A percentile compares a stretch with the other conserved stretches of the same genome.
Conservation (phyloP, 92 coral and sea anemone genomes). For the Epizoanthus scotinus region DNA sequence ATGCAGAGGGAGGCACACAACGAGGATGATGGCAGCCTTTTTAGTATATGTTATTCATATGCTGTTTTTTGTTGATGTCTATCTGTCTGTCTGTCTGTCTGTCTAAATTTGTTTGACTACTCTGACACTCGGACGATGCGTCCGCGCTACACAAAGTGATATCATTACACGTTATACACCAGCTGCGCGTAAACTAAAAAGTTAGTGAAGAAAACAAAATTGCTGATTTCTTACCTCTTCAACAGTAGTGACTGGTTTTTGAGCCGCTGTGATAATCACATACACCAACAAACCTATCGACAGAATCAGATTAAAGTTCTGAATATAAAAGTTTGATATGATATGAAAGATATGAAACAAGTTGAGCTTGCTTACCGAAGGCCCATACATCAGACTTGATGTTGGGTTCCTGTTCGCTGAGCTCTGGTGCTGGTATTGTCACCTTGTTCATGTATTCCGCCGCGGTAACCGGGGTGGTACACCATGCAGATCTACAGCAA, state of each 20-base stretch:
- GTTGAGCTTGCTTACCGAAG: constrained; percentile 5
- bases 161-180: no score
- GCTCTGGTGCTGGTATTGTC: constrained; percentile 18
- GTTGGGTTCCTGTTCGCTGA: constrained; percentile 16
- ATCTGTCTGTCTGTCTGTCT: no score
- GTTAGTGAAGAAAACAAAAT: no score
- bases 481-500: constrained; percentile 30
- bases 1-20: no score
- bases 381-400: constrained; percentile 30
- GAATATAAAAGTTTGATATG: not conserved
- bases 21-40: no score
- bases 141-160: no score
- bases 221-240: constrained; percentile 27
- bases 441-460: constrained; percentile 20
- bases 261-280: constrained; percentile 37
- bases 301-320: not conserved
- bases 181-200: no score
- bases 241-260: constrained; percentile 1
- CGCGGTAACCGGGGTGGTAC: constrained; percentile 10
- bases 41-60: no score
- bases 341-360: no score
- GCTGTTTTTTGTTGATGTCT: no score
- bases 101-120: no score
- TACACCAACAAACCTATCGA: constrained; percentile 32
- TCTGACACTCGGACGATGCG: no score